Evolutionary conservation across 2,113 vertebrate species (phyloP).

Genomic region (Myrmecobius fasciatus): DNA sequence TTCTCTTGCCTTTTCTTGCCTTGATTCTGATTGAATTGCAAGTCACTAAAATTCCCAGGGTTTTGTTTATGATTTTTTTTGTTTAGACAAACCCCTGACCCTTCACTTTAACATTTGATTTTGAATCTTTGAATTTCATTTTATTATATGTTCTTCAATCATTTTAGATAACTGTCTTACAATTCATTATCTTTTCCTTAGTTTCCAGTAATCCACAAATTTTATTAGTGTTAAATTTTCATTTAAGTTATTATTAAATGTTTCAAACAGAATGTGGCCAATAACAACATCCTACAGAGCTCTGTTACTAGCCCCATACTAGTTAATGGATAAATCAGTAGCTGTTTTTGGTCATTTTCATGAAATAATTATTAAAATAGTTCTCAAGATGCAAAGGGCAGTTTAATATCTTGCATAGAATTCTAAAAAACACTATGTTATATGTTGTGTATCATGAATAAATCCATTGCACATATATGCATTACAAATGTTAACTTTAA

Average conservation of each 20-base stretch:
- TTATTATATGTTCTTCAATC: neutral
- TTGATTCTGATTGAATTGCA: neutral
- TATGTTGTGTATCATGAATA: slow-evolving; percentile 33
- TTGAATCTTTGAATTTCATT: neutral
- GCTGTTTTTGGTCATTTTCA: neutral
- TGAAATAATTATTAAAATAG: slow-evolving; percentile 55
- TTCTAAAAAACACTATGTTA: slow-evolving; percentile 62
- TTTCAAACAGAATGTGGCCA: neutral
- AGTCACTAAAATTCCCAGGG: neutral
- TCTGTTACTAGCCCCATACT: neutral
- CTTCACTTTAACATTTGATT: neutral
- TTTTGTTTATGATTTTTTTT: neutral
- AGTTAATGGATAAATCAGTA: neutral
- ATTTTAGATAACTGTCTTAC: neutral
- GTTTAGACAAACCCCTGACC: neutral
- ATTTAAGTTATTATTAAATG: neutral
- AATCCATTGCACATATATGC: slow-evolving; percentile 76
- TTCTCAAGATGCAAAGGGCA: slow-evolving; percentile 59
- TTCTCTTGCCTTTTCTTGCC: neutral
- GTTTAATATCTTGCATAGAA: slow-evolving; percentile 49
- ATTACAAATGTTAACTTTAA: slow-evolving; percentile 73
- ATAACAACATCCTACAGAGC: neutral
- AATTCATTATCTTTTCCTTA: neutral
- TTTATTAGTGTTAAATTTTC: neutral
- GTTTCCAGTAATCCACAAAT: neutral